These are phyloP conservation scores for Bombyx mori DNA, from an alignment of 1,140 invertebrate genomes.

Conservation along the genomic window DNA sequence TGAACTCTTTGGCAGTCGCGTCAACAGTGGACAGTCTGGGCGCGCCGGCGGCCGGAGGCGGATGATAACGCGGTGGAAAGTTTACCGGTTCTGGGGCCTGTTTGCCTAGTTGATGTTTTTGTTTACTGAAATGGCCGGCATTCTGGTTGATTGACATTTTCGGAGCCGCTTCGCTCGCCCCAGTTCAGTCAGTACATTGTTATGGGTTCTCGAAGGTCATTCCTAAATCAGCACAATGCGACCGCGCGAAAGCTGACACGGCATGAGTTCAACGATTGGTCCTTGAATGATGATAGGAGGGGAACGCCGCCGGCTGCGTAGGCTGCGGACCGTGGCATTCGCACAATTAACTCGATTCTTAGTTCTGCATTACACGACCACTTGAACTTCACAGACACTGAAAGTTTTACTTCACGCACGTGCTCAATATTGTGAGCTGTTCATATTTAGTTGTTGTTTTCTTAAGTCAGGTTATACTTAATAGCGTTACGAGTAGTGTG, in stretches of 20 bases:
- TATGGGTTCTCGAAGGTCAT: slow-evolving; percentile 33
- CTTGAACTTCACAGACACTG: background rate
- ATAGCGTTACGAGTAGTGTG: slow-evolving; percentile 22
- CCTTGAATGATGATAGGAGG: slow-evolving; percentile 61
- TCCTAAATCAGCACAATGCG: slow-evolving; percentile 41
- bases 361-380: slow-evolving; percentile 13
- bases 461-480: slow-evolving; percentile 31
- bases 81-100: slow-evolving; percentile 61
- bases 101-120: slow-evolving; percentile 66
- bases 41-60: slow-evolving; percentile 56
- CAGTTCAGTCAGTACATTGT: slow-evolving; percentile 38
- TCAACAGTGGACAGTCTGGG: slow-evolving; percentile 53
- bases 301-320: slow-evolving; percentile 63
- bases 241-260: slow-evolving; percentile 39
- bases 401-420: slow-evolving; percentile 3
- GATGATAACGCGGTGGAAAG: slow-evolving; percentile 69
- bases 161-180: slow-evolving; percentile 32
- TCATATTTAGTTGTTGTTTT: slow-evolving; percentile 32
- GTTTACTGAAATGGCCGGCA: slow-evolving; percentile 57
- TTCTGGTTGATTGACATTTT: slow-evolving; percentile 69
- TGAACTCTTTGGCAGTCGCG: slow-evolving; percentile 46
- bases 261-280: slow-evolving; percentile 64
- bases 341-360: slow-evolving; percentile 43
- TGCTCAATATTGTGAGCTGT: slow-evolving; percentile 1
- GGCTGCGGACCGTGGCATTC: slow-evolving; percentile 62